A percentile compares a stretch with the other conserved stretches of the same genome.
These are phyloP conservation scores for Poeciliopsis turrubarensis DNA, from an alignment of 2,113 vertebrate species.

Conservation along the genomic window DNA sequence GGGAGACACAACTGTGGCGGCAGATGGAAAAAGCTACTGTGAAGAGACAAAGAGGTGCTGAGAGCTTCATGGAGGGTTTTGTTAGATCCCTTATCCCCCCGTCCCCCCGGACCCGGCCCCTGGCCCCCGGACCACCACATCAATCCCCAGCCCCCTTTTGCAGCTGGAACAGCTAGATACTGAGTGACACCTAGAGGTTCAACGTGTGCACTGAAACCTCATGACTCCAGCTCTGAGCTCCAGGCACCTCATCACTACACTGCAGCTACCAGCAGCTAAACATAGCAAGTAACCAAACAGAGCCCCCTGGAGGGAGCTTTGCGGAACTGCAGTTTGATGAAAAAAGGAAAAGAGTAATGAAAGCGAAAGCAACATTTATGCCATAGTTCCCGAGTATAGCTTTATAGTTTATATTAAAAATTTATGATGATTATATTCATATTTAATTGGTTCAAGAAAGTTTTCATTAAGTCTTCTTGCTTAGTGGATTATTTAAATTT, in stretches of 20 bases:
- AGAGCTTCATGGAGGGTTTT: slow-evolving; percentile 1
- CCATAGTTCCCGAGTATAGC: no score
- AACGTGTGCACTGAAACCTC: slow-evolving; percentile 35
- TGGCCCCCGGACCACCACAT: no score
- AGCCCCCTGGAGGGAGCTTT: slow-evolving; percentile 51
- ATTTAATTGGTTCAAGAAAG: background rate
- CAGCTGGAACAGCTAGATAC: slow-evolving; percentile 37
- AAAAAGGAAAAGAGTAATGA: background rate
- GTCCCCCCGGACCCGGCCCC: no score
- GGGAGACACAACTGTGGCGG: background rate
- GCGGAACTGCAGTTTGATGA: slow-evolving; percentile 19
- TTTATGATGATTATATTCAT: background rate
- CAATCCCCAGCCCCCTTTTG: background rate
- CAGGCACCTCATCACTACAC: slow-evolving; percentile 7
- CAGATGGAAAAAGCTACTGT: slow-evolving; percentile 15
- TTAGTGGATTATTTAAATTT: no score
- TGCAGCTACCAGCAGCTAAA: background rate
- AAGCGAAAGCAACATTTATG: background rate
- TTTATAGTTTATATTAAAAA: background rate
- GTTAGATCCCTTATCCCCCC: background rate
- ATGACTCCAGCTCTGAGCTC: slow-evolving; percentile 7
- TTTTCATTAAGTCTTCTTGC: no score
- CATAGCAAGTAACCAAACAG: slow-evolving; percentile 35
- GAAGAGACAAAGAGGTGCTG: background rate
- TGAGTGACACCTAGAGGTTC: slow-evolving; percentile 68